Conservation (phyloP, 1,140 invertebrate genomes). For the Eupristina koningsbergeri region DNA sequence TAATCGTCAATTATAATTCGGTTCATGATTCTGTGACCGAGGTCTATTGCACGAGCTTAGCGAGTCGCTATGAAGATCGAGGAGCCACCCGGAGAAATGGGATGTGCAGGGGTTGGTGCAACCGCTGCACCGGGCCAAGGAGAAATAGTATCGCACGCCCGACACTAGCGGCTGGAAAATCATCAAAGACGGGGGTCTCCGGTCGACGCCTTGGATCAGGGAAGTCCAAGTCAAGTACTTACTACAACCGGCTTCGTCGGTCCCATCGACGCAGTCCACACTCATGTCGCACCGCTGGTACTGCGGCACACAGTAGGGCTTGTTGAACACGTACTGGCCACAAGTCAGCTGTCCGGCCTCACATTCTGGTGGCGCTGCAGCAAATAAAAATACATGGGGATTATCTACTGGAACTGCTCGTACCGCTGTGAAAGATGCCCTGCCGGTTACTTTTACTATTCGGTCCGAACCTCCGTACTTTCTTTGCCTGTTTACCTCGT, state of each 20-base stretch:
- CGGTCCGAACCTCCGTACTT: neutral
- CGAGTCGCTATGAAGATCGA: neutral
- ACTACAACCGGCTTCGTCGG: constrained; percentile 95
- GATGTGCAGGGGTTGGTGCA: neutral
- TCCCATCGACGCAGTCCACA: constrained; percentile 94
- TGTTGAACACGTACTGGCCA: constrained; percentile 93
- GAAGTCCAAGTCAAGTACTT: constrained; percentile 73
- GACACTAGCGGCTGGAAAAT: constrained; percentile 24
- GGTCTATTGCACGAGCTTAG: neutral
- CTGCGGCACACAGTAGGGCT: constrained; percentile 92
- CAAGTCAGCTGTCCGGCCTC: constrained; percentile 89
- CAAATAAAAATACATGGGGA: neutral
- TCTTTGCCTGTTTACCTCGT: neutral
- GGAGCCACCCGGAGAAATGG: neutral
- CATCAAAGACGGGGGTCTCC: constrained; percentile 36
- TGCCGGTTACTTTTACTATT: too few relatives aligned
- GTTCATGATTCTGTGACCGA: neutral
- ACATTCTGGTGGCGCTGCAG: constrained; percentile 89
- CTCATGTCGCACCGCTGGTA: constrained; percentile 93
- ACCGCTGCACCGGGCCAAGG: too few relatives aligned
- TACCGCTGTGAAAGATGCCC: neutral
- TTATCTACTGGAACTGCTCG: neutral
- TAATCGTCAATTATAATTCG: too few relatives aligned
- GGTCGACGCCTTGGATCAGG: neutral
- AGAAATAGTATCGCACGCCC: neutral